Conservation (phyloP, 2,797 vertebrate genomes). For the Darevskia mixta region DNA sequence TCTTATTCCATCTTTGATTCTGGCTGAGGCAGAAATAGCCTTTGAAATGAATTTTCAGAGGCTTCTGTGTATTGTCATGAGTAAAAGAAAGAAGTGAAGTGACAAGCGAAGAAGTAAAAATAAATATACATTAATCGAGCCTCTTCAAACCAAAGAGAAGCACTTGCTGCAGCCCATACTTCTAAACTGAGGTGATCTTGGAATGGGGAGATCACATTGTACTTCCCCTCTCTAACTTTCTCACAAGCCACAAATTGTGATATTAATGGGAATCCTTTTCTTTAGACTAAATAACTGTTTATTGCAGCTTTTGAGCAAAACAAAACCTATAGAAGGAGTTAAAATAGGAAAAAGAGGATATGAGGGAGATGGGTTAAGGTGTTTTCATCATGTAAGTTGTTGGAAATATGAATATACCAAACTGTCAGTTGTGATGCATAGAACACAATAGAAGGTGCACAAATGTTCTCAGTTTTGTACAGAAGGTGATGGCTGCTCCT, state of each 20-base stretch:
- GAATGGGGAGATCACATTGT: background rate
- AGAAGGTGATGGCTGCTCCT: background rate
- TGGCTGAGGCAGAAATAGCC: conserved; percentile 27
- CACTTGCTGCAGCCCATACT: background rate
- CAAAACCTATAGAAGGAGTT: background rate
- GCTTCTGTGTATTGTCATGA: conserved; percentile 18
- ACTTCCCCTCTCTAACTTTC: conserved; percentile 9
- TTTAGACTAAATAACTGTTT: background rate
- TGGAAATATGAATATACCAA: background rate
- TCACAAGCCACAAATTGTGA: conserved; percentile 12
- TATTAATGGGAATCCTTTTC: conserved; percentile 41
- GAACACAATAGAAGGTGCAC: background rate
- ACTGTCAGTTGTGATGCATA: background rate
- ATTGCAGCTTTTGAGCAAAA: background rate
- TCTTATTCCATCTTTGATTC: conserved; percentile 34
- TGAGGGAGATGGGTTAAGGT: background rate
- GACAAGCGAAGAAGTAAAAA: conserved; percentile 29
- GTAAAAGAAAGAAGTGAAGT: conserved; percentile 24
- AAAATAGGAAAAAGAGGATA: background rate
- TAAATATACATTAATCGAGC: background rate
- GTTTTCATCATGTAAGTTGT: background rate
- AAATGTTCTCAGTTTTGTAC: background rate
- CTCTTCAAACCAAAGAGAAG: conserved; percentile 32
- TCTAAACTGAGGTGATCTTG: conserved; percentile 27
- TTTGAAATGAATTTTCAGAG: conserved; percentile 22